These are phyloP conservation scores for Myrmecobius fasciatus DNA, from an alignment of 2,113 vertebrate genomes.

Conservation along the genomic window DNA sequence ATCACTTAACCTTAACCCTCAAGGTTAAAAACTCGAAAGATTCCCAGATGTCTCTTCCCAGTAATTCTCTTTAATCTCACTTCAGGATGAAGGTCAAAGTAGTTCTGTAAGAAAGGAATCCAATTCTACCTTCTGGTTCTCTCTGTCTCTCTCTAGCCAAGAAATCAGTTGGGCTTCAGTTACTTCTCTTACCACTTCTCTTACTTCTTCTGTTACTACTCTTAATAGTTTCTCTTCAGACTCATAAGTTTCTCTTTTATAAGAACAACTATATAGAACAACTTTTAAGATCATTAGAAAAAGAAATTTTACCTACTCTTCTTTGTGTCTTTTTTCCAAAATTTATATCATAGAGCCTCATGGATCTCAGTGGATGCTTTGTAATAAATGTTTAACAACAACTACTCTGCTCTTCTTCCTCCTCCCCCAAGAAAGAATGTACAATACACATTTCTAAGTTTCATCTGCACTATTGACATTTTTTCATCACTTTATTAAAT, in stretches of 20 bases:
- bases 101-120: neutral
- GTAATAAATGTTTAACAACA: neutral
- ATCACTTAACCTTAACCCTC: neutral
- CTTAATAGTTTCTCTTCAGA: neutral
- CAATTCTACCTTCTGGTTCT: neutral
- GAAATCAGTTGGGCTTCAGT: neutral
- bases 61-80: neutral
- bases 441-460: neutral
- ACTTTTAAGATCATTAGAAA: neutral
- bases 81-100: neutral
- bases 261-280: neutral
- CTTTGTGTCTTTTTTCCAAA: neutral
- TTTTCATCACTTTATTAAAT: neutral
- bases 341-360: neutral
- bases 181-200: neutral
- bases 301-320: neutral
- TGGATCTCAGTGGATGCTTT: neutral
- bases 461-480: neutral
- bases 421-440: neutral
- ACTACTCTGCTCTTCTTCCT: too few relatives aligned
- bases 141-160: neutral
- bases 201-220: too few relatives aligned
- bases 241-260: neutral
- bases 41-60: neutral
- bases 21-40: neutral